Percentiles rank a stretch among this genome's conserved stretches.
phyloP scores from a whole-genome alignment of 2,797 vertebrate genomes.

The Catostomus latipinnis region DNA sequence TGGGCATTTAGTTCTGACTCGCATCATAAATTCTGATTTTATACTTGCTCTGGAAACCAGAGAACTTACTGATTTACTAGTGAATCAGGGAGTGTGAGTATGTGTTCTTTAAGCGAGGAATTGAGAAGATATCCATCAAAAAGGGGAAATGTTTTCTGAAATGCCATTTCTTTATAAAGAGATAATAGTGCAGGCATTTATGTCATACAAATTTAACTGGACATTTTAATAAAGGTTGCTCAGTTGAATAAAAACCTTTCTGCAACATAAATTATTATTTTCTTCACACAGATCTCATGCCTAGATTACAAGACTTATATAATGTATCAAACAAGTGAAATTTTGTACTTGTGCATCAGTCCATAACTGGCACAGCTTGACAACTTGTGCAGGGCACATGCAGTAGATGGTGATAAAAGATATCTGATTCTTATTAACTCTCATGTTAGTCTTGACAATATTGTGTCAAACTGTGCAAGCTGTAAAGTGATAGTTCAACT shows the following conservation, averaged over 20 bases:
- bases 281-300: background rate
- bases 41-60: background rate
- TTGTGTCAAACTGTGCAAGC: background rate
- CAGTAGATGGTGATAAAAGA: background rate
- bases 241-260: conserved; percentile 13
- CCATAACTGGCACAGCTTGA: too few relatives aligned
- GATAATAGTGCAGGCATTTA: background rate
- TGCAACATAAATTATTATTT: background rate
- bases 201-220: background rate
- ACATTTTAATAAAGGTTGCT: conserved; percentile 16
- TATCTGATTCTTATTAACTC: background rate
- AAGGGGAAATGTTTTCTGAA: conserved; percentile 23
- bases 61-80: background rate
- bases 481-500: background rate
- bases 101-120: background rate
- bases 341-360: background rate
- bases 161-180: conserved; percentile 5
- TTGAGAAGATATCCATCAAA: conserved; percentile 26
- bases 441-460: background rate
- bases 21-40: conserved; percentile 11
- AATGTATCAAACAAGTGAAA: background rate
- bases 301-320: background rate
- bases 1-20: conserved; percentile 18
- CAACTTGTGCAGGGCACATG: too few relatives aligned
- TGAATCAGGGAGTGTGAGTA: background rate